phyloP scores from a whole-genome alignment of 2,797 vertebrate genomes.

The Babyrousa celebensis region DNA sequence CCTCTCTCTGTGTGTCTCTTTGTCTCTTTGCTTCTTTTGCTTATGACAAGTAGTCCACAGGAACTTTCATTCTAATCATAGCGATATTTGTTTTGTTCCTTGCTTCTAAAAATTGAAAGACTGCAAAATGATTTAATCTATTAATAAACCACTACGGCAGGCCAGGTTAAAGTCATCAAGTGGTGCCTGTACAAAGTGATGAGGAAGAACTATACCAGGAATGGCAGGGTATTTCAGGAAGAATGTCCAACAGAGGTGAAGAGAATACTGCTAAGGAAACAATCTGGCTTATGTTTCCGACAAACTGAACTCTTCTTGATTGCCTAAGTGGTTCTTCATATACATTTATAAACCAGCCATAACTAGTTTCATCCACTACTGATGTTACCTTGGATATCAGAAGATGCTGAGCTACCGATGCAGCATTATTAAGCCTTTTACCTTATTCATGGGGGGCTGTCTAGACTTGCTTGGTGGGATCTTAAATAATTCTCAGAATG shows the following conservation, averaged over 20 bases:
- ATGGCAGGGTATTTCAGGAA: neutral
- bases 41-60: neutral
- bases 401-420: neutral
- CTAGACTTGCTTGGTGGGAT: neutral
- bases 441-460: neutral
- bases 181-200: neutral
- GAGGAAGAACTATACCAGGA: neutral
- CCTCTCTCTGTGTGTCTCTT: neutral
- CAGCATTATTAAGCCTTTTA: slow-evolving; percentile 8
- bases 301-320: neutral
- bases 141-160: slow-evolving; percentile 15
- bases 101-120: slow-evolving; percentile 40
- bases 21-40: neutral
- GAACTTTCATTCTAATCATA: slow-evolving; percentile 45
- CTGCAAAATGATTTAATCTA: neutral
- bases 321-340: neutral
- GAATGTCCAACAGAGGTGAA: neutral
- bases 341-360: neutral
- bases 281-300: slow-evolving; percentile 14
- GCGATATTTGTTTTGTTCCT: neutral
- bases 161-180: neutral
- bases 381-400: neutral
- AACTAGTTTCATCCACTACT: neutral
- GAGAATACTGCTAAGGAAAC: neutral
- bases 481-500: slow-evolving; percentile 56